Evolutionary conservation across 2,888 invertebrate species (phyloP).

Genomic region (Ophraella communa): DNA sequence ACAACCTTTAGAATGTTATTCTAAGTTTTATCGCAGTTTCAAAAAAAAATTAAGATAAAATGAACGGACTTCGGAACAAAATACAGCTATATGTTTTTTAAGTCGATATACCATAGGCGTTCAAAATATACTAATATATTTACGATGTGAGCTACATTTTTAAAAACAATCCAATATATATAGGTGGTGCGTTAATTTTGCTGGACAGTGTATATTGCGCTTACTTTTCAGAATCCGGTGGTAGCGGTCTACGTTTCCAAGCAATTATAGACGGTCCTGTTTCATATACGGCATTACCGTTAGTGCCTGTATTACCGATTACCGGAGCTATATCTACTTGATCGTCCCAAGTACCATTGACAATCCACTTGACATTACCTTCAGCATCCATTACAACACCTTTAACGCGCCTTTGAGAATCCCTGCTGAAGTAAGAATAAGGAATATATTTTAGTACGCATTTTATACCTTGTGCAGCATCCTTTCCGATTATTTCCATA

Average conservation of each 20-base stretch:
- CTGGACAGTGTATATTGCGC: too few relatives aligned
- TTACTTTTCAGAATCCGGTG: slow-evolving; percentile 68
- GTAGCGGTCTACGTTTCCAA: slow-evolving; percentile 85
- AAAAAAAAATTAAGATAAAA: too few relatives aligned
- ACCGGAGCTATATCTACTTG: slow-evolving; percentile 95
- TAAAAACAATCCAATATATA: too few relatives aligned
- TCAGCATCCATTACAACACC: slow-evolving; percentile 77
- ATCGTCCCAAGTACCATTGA: slow-evolving; percentile 92
- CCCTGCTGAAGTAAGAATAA: slow-evolving; percentile 98
- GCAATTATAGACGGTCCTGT: slow-evolving; percentile 85
- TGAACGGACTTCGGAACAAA: too few relatives aligned
- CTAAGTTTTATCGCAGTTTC: too few relatives aligned
- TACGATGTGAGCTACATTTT: too few relatives aligned
- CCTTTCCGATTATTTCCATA: slow-evolving; percentile 91
- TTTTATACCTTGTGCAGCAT: slow-evolving; percentile 85
- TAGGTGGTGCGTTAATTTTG: too few relatives aligned
- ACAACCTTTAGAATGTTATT: too few relatives aligned
- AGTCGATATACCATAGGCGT: too few relatives aligned
- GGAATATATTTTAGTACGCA: slow-evolving; percentile 97
- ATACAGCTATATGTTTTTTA: too few relatives aligned
- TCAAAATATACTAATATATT: too few relatives aligned
- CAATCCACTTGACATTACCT: slow-evolving; percentile 76
- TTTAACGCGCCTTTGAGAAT: slow-evolving; percentile 90
- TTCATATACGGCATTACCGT: slow-evolving; percentile 88
- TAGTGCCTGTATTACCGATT: slow-evolving; percentile 67